Evolutionary conservation across 2,113 vertebrate species (phyloP).

Genomic region (Uria lomvia): DNA sequence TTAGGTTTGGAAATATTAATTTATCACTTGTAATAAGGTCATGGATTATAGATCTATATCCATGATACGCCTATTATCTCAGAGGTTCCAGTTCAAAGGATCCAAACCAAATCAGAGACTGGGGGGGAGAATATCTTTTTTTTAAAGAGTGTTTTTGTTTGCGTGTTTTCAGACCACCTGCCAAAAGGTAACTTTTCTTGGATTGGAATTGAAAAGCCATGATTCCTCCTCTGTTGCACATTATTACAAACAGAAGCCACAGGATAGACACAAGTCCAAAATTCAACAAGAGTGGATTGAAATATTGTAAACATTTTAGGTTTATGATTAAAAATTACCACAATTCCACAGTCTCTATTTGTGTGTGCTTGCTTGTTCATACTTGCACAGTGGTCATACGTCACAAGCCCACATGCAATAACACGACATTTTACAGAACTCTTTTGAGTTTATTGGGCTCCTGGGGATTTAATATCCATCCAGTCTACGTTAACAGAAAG

Average conservation of each 20-base stretch:
- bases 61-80: constrained; percentile 44
- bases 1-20: constrained; percentile 70
- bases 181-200: neutral
- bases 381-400: neutral
- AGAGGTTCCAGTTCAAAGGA: constrained; percentile 30
- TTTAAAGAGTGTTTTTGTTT: neutral
- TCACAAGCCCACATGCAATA: neutral
- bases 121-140: neutral
- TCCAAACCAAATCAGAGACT: neutral
- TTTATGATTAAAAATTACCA: neutral
- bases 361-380: neutral
- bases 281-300: neutral
- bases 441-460: neutral
- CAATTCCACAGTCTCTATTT: neutral
- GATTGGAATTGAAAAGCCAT: neutral
- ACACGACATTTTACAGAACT: neutral
- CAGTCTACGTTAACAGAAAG: neutral
- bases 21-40: constrained; percentile 65
- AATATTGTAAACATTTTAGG: neutral
- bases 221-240: neutral
- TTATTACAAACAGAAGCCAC: neutral
- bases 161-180: neutral
- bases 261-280: neutral
- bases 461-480: neutral
- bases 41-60: constrained; percentile 58